Percentiles rank a stretch among this genome's conserved stretches.
These are phyloP conservation scores for Netelia inedita DNA, from an alignment of 2,888 invertebrate species.

Conservation along the genomic window DNA sequence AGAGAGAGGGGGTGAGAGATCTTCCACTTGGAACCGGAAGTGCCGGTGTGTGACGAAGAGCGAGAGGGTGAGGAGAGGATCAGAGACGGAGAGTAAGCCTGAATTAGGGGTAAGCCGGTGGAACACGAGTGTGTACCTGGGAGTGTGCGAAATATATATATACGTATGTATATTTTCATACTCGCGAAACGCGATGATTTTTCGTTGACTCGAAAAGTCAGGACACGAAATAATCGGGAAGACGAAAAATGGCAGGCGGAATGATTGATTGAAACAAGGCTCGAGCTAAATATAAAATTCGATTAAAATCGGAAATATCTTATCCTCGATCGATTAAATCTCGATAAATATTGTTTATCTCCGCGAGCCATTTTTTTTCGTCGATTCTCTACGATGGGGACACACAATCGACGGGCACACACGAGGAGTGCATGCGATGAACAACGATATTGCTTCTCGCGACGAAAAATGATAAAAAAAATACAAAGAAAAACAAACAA, in stretches of 20 bases:
- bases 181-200: neutral
- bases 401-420: neutral
- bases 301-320: neutral
- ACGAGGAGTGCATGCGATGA: neutral
- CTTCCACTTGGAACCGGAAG: constrained; percentile 46
- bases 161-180: neutral
- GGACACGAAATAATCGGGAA: neutral
- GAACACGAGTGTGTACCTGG: constrained; percentile 43
- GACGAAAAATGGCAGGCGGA: neutral
- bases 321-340: neutral
- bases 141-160: constrained; percentile 19
- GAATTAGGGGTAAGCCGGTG: constrained; percentile 44
- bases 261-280: neutral
- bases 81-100: constrained; percentile 33
- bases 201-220: neutral
- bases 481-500: too few species aligned
- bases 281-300: too few species aligned
- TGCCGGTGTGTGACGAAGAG: constrained; percentile 22
- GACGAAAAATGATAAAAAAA: neutral
- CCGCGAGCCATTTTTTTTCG: neutral
- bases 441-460: constrained; percentile 7
- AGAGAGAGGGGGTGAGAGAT: neutral
- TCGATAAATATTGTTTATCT: neutral
- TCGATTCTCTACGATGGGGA: neutral
- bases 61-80: constrained; percentile 18